Evolutionary conservation across 2,113 vertebrate species (phyloP).

Genomic region (Martes martes): DNA sequence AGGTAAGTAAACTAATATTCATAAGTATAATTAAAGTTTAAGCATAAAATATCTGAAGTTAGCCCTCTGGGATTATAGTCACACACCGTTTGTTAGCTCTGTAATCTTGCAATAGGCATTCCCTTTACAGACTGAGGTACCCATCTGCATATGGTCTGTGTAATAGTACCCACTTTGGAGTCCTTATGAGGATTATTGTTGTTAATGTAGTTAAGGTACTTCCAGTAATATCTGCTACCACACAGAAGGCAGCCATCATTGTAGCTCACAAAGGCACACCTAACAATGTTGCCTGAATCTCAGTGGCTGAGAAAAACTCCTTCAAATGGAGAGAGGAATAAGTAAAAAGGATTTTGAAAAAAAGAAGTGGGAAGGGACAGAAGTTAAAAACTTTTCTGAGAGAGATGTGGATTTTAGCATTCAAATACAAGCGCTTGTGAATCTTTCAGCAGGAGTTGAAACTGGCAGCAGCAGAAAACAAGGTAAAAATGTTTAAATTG

Average conservation of each 20-base stretch:
- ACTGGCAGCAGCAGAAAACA: neutral
- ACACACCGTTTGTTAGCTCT: neutral
- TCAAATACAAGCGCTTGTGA: neutral
- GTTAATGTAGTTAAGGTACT: neutral
- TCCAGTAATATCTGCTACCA: neutral
- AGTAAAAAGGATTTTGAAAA: neutral
- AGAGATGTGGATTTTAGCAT: neutral
- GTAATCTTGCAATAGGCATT: neutral
- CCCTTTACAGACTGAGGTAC: neutral
- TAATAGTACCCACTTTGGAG: neutral
- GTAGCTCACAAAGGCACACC: too few species aligned
- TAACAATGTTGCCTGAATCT: neutral
- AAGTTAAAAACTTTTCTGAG: neutral
- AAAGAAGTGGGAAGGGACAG: neutral
- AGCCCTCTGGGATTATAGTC: neutral
- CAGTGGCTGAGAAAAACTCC: neutral
- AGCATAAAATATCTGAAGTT: neutral
- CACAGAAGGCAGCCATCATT: too few species aligned
- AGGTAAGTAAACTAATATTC: neutral
- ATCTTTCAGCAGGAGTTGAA: neutral
- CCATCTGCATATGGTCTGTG: accelerated
- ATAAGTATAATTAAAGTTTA: neutral
- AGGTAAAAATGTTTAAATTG: neutral
- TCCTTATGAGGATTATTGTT: neutral
- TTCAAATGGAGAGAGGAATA: neutral